Conservation (phyloP, 2,888 invertebrate genomes). For the Eupithecia abbreviata region DNA sequence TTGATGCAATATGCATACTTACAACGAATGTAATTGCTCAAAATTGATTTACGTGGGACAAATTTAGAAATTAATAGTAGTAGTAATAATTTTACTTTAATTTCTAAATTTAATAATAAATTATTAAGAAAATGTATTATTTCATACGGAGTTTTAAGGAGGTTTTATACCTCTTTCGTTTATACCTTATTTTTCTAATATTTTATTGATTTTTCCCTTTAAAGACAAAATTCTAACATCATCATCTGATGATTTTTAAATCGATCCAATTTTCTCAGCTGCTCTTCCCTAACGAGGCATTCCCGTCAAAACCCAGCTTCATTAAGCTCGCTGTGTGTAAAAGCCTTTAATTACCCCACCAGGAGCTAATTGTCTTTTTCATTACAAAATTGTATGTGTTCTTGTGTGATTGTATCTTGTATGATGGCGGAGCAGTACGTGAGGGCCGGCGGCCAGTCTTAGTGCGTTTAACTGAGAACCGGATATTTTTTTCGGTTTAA, state of each 20-base stretch:
- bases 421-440: constrained; percentile 26
- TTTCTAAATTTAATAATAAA: too few species aligned
- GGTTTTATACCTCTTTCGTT: background rate
- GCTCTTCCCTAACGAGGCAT: constrained; percentile 12
- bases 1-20: background rate
- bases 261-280: background rate
- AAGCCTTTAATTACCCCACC: constrained; percentile 28
- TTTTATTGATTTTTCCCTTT: background rate
- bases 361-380: constrained; percentile 32
- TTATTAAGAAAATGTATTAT: background rate
- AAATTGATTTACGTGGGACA: background rate
- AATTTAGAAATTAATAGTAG: too few species aligned
- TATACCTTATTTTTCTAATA: too few species aligned
- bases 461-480: constrained; percentile 21
- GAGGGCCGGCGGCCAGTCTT: constrained; percentile 18
- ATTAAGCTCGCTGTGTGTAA: constrained; percentile 29
- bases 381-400: constrained; percentile 25
- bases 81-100: too few species aligned
- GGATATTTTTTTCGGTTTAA: constrained; percentile 22
- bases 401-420: constrained; percentile 33
- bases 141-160: background rate
- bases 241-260: background rate
- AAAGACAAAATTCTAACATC: background rate
- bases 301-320: constrained; percentile 15
- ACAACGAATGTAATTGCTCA: background rate